A percentile compares a stretch with the other conserved stretches of the same genome.
These are phyloP conservation scores for Pterois miles DNA, from an alignment of 2,797 vertebrate genomes.

Conservation along the genomic window DNA sequence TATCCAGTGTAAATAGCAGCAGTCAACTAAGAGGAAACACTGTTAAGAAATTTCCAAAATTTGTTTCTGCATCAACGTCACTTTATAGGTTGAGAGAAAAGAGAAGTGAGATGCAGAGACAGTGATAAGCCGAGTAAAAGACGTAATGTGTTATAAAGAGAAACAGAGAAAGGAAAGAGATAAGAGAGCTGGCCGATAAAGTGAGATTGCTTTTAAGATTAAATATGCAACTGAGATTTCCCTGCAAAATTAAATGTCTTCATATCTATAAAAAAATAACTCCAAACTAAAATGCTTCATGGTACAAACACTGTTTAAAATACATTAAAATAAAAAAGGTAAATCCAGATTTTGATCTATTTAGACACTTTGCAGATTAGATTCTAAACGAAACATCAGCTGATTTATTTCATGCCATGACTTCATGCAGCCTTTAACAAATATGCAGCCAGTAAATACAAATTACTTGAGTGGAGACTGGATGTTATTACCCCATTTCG, in stretches of 20 bases:
- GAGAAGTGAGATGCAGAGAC: background rate
- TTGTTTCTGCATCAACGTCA: slow-evolving; percentile 4
- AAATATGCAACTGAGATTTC: background rate
- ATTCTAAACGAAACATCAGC: background rate
- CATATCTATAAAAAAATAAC: slow-evolving; percentile 14
- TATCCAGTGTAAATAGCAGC: background rate
- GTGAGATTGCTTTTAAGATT: slow-evolving; percentile 27
- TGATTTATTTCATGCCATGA: slow-evolving; percentile 14
- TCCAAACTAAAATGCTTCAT: slow-evolving; percentile 7
- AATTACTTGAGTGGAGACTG: slow-evolving; percentile 1
- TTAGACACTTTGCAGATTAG: background rate
- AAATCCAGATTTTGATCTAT: background rate
- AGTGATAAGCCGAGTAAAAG: background rate
- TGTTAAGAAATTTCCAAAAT: background rate
- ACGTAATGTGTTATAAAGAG: slow-evolving; percentile 4
- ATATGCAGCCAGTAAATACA: background rate
- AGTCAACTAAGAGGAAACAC: background rate
- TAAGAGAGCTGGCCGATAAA: slow-evolving; percentile 17
- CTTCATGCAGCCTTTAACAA: slow-evolving; percentile 12
- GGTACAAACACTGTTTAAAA: background rate
- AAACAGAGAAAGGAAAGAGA: slow-evolving; percentile 4
- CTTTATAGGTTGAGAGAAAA: slow-evolving; percentile 2
- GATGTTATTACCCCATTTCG: slow-evolving; percentile 5
- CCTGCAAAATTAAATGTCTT: slow-evolving; percentile 13
- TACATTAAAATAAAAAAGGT: background rate